Evolutionary conservation across 1,140 invertebrate genomes (phyloP), one percentile per base, ranked within the genome.

Genomic region (Calosoma granatense): DNA sequence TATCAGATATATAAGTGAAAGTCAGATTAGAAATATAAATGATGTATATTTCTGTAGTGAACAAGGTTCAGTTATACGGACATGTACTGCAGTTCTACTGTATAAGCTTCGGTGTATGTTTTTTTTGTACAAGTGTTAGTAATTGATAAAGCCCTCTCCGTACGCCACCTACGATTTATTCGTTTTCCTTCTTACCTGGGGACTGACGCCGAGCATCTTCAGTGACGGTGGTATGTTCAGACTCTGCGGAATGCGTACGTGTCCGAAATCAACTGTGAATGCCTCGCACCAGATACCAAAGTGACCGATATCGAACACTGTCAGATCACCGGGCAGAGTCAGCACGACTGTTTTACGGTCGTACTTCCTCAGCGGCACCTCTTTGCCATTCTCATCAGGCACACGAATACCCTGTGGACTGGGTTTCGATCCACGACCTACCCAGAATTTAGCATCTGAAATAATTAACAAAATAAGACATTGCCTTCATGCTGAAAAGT

Each of bases 381-480:
- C 82, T 69, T 88, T 90, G 53, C 90, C 90, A 64, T 94, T 93
- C 74, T 94, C 92, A 66, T 94, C 90, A 0, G 90, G 86, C 1
- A 94, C 83, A 11, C 86, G 76, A 52, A 89, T 81, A 11, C 90
- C 90, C 60, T 91, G 84, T 0, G 88, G 78, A 0, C 83, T 81
- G 2, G 90, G 88, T 62, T 82, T 81, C 19, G 84, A 77, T 9
- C 90, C 90, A 14, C 81, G 70, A 0, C 91, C 90, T 41, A 88
- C 88, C 92, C 92, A 94, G 73, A 93, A 94, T 73, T 93, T 92
- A 0, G 88, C 89, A 73, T 93, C 91, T 94, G 70, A 22, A 77
- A 77, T n/a, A n/a, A n/a, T n/a, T n/a, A n/a, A n/a, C n/a, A n/a
- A n/a, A n/a, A n/a, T n/a, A n/a, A n/a, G 63, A 53, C n/a, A n/a